phyloP scores from a whole-genome alignment of 2,113 vertebrate genomes.

The Cacatua alba region DNA sequence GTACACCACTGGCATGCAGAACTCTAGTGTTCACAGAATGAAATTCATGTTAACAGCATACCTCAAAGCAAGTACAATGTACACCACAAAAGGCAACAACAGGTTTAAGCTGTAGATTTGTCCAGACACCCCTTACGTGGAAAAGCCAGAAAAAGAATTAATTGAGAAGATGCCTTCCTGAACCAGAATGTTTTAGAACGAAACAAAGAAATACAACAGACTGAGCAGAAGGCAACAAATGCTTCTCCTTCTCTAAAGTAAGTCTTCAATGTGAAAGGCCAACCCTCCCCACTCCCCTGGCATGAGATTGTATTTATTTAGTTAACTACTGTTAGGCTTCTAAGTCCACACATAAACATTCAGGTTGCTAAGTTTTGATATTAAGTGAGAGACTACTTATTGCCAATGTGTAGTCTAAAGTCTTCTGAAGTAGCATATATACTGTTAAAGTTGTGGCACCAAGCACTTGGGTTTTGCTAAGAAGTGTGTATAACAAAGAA shows the following conservation, averaged over 20 bases:
- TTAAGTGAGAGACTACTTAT: constrained; percentile 55
- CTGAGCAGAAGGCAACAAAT: constrained; percentile 68
- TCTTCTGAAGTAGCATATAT: constrained; percentile 37
- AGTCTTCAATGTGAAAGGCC: not conserved
- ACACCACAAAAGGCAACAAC: constrained; percentile 66
- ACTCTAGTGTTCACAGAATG: constrained; percentile 52
- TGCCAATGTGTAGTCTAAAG: constrained; percentile 55
- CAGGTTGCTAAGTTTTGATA: constrained; percentile 53
- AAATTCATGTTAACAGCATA: constrained; percentile 48
- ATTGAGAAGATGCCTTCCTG: constrained; percentile 53
- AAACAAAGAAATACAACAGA: constrained; percentile 52
- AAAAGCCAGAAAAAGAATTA: not conserved
- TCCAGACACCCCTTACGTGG: constrained; percentile 42
- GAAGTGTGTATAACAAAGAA: constrained; percentile 16
- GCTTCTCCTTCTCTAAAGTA: constrained; percentile 42
- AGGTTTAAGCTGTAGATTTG: constrained; percentile 53
- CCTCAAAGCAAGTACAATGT: constrained; percentile 57
- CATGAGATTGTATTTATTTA: too few relatives aligned
- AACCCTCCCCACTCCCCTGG: too few relatives aligned
- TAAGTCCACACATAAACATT: constrained; percentile 61
- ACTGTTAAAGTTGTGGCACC: constrained; percentile 64
- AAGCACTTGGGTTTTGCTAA: constrained; percentile 69
- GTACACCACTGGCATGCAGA: constrained; percentile 68
- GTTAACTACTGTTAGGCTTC: constrained; percentile 46
- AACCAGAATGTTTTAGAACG: constrained; percentile 20